These are phyloP conservation scores for Hipparchia semele DNA, from an alignment of 2,888 invertebrate genomes.

Conservation along the genomic window DNA sequence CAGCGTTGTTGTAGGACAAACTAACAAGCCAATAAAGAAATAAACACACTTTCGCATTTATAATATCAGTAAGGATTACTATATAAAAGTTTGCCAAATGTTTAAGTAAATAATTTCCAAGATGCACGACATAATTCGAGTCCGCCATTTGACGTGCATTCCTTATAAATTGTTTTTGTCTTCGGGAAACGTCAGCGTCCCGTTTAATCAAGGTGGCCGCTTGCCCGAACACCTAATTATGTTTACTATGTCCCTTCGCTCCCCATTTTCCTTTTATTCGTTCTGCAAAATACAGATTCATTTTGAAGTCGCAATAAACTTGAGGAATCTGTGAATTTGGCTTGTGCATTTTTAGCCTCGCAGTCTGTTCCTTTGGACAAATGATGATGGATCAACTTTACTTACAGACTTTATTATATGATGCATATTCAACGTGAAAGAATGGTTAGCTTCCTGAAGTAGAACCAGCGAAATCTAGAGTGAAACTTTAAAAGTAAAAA, in stretches of 20 bases:
- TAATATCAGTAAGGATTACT: no score
- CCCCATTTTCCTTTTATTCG: constrained; percentile 52
- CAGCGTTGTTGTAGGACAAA: no score
- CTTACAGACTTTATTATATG: constrained; percentile 22
- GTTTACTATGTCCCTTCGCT: constrained; percentile 63
- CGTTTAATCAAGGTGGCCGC: constrained; percentile 65
- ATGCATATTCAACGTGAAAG: not conserved
- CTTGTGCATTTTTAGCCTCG: constrained; percentile 34
- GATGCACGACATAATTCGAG: not conserved
- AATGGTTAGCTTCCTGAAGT: no score
- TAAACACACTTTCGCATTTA: no score
- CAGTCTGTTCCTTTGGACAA: constrained; percentile 36
- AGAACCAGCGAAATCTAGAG: no score
- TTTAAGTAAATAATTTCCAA: not conserved
- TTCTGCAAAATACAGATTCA: constrained; percentile 48
- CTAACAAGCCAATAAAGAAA: no score
- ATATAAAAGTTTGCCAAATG: not conserved
- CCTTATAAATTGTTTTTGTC: constrained; percentile 48
- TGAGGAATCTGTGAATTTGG: constrained; percentile 39
- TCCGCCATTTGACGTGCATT: constrained; percentile 37
- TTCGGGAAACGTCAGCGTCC: constrained; percentile 45
- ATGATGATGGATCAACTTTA: constrained; percentile 28
- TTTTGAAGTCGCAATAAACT: constrained; percentile 43
- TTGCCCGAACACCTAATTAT: constrained; percentile 63
- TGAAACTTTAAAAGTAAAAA: no score